phyloP scores from a whole-genome alignment of 1,140 invertebrate genomes.

The Teleogryllus occipitalis region DNA sequence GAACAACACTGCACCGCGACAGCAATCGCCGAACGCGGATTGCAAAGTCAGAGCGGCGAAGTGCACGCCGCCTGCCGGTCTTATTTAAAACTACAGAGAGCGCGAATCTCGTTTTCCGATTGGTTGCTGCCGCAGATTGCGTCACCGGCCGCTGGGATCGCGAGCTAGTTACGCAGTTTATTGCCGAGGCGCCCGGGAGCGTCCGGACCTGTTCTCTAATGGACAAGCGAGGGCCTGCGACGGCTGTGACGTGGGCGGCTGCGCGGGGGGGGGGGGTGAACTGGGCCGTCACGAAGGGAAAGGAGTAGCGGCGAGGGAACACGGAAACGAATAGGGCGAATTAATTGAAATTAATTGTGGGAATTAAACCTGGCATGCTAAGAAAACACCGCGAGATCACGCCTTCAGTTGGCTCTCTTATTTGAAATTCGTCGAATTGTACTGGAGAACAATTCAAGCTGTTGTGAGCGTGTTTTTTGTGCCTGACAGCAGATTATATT shows the following conservation, averaged over 20 bases:
- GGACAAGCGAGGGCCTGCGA: not conserved
- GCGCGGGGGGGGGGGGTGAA: not conserved
- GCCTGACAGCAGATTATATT: too few relatives aligned
- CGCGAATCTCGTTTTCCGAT: not conserved
- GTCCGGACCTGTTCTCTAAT: not conserved
- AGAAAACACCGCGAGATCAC: not conserved
- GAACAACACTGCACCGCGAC: too few relatives aligned
- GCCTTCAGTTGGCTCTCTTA: too few relatives aligned
- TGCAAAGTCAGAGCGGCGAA: not conserved
- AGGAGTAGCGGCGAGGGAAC: too few relatives aligned
- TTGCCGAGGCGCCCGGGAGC: not conserved
- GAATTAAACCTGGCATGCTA: not conserved
- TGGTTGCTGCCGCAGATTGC: not conserved
- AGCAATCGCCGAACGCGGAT: not conserved
- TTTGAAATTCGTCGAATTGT: too few relatives aligned
- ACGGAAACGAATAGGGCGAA: not conserved
- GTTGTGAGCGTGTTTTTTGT: too few relatives aligned
- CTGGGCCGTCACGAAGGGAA: not conserved
- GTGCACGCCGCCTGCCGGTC: not conserved
- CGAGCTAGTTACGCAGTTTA: not conserved
- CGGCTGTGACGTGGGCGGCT: not conserved
- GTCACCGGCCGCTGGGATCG: not conserved
- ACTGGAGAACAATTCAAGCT: too few relatives aligned
- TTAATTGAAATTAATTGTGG: not conserved
- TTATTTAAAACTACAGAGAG: not conserved